These are phyloP conservation scores for Peromyscus attwateri DNA, from an alignment of 2,797 vertebrate genomes.

Conservation along the genomic window DNA sequence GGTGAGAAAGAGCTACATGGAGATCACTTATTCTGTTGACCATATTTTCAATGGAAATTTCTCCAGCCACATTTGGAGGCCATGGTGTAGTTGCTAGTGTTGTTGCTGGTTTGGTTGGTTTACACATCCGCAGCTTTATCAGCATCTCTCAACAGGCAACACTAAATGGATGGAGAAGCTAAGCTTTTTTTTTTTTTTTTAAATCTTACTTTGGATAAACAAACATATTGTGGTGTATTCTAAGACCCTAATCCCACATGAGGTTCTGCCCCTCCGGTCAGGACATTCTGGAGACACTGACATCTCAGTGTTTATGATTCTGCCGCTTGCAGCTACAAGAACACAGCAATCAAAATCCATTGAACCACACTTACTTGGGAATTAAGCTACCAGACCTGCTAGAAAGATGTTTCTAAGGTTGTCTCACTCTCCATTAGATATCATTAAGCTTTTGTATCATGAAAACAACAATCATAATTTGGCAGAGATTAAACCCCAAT, in stretches of 20 bases:
- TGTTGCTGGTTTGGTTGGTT: not conserved
- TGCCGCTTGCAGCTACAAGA: not conserved
- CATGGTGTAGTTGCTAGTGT: not conserved
- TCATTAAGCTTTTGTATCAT: not conserved
- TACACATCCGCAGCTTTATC: not conserved
- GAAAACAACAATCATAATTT: conserved; percentile 6
- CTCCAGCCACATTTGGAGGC: not conserved
- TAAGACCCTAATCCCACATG: not conserved
- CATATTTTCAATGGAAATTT: not conserved
- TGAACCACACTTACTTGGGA: not conserved
- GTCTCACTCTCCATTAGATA: not conserved
- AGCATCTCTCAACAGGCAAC: not conserved
- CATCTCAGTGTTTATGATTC: not conserved
- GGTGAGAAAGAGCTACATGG: not conserved
- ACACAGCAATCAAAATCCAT: not conserved
- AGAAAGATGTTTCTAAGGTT: not conserved
- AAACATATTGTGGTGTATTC: not conserved
- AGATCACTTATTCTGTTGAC: not conserved
- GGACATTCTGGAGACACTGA: not conserved
- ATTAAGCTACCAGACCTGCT: conserved; percentile 3
- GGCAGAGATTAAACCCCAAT: not conserved
- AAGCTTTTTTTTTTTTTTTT: too few species aligned
- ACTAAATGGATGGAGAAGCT: not conserved
- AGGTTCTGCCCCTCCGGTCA: not conserved
- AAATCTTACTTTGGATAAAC: not conserved